Base-by-base conservation (phyloP, 37 sponge, comb jelly and placozoan species). In the Spongilla lacustris region DNA sequence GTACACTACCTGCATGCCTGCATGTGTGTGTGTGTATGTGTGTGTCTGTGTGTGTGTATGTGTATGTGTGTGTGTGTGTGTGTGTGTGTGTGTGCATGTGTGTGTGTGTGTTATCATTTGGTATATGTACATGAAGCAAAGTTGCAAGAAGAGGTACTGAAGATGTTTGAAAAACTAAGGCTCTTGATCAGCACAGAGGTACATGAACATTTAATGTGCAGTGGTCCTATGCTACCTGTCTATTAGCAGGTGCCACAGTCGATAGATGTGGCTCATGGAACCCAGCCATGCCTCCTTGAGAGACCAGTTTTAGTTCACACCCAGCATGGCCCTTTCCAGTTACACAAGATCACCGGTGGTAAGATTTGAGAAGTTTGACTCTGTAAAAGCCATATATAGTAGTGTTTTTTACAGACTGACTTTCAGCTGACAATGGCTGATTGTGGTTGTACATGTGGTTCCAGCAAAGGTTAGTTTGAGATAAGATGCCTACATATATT, bases 1-100 rank as follows among this genome's bases (percentile, higher is more conserved):
- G 85, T 85, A n/a, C 3, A 6, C 41, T 41, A 41, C 41, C 41
- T 9, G 3, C 6, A 23, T 76, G 77, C 13, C 17, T 36, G 50
- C 58, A 67, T 79, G 79, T 79, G 79, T 79, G 79, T 79, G 79
- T 79, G 79, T 79, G 78, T 36, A 9, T 77, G 78, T 77, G 78
- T 77, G 84, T 83, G 84, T 83, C 41, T 27, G 36, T 73, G 84
- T 73, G 74, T 73, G 84, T 73, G 84, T 41, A 6, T 41, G 41
- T 41, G 41, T 41, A 6, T 41, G 41, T 41, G 41, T 41, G 41
- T 41, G 41, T 41, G 41, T 41, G 41, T 41, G 41, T 41, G 41
- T 41, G 41, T 41, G 41, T 41, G 41, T 41, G 41, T 41, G 41
- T 41, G 41, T 41, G 41, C 6, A 6, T 41, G 41, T 41, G 41